Percentiles rank a stretch among this genome's conserved stretches.
phyloP scores from a whole-genome alignment of 2,797 vertebrate species.

The Apodemus agrarius region DNA sequence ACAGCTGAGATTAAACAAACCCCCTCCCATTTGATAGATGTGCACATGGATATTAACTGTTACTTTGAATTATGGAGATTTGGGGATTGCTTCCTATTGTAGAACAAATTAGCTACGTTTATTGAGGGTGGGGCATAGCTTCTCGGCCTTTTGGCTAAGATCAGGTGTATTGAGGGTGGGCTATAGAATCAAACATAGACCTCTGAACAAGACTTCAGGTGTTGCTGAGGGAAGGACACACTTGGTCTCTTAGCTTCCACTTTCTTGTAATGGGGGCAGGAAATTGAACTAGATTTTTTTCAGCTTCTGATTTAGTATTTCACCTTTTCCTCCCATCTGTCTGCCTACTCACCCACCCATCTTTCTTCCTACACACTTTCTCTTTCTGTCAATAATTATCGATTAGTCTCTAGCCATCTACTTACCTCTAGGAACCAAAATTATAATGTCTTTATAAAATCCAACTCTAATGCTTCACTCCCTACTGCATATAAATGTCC shows the following conservation, averaged over 20 bases:
- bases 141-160: too few species aligned
- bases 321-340: too few species aligned
- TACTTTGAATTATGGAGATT: neutral
- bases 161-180: neutral
- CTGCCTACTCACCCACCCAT: neutral
- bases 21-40: accelerated
- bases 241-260: neutral
- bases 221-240: neutral
- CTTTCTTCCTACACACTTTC: neutral
- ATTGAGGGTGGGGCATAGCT: neutral
- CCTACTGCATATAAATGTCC: neutral
- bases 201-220: neutral
- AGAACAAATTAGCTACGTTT: neutral
- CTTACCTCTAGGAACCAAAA: neutral
- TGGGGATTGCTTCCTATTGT: neutral
- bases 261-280: neutral
- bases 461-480: neutral
- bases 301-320: neutral
- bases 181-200: neutral
- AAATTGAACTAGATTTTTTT: neutral
- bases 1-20: neutral
- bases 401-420: neutral
- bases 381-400: neutral
- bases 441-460: slow-evolving; percentile 9
- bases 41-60: neutral